Base-by-base conservation (phyloP, 2,888 invertebrate species). In the Torymus auratus region DNA sequence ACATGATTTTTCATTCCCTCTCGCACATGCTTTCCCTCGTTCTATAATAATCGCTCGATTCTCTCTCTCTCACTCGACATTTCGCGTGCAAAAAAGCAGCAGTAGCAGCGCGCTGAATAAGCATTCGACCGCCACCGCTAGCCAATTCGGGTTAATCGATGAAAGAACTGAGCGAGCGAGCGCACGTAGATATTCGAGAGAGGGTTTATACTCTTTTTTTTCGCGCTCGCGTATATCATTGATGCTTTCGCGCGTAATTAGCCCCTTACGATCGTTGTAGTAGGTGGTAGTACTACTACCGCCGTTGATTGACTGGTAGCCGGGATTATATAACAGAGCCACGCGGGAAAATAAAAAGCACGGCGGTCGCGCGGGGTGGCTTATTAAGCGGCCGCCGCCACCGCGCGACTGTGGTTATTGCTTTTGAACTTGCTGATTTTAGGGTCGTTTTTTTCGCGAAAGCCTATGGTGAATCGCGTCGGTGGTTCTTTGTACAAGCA, bases 211-310 rank as follows among this genome's bases (percentile, higher is more conserved):
- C 62, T 23, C 12, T 2, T 68, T 60, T 60, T 20, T 60, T 28
- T 28, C 3, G 0, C 28, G 28, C 28, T 23, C 67, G 0, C 15
- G 15, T 3, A 2, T 4, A 10, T 69, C 62, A 55, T 76, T 76
- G 68, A 76, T 55, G 53, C 69, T 67, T 67, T 23, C 62, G n/a
- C 10, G 62, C 64, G 52, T 67, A 71, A 78, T 78, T 71, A 71
- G 64, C 71, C n/a, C 53, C 50, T 15, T 52, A 58, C 61, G 55
- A 64, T 41, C 13, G 5, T 12, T 23, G 5, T 28, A 28, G 28
- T 28, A 28, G 28, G 3, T 5, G 28, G 7, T 28, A 7, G 28
- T 28, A 28, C 28, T 28, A 28, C 28, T 28, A 7, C 28, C 28
- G 7, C 3, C 28, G 28, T 28, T 28, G 28, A 28, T 28, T 28